Percentiles rank a stretch among this genome's conserved stretches.
Evolutionary conservation across 2,113 vertebrate genomes (phyloP).

Genomic region (Pteropus alecto): DNA sequence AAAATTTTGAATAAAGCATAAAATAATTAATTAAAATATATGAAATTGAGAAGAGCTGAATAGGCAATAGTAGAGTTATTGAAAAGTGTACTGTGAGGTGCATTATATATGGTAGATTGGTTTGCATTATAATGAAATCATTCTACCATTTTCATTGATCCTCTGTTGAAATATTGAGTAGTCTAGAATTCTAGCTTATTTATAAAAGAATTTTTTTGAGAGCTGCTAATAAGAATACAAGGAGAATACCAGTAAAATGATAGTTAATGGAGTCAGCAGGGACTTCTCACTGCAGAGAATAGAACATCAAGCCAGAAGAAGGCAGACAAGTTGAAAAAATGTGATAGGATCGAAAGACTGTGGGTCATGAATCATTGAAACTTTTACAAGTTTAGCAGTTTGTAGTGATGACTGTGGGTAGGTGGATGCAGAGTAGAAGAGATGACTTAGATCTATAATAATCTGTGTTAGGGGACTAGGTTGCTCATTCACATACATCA

Average conservation of each 20-base stretch:
- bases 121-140: neutral
- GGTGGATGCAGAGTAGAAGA: neutral
- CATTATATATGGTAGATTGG: neutral
- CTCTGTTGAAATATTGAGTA: neutral
- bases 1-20: neutral
- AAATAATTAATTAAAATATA: neutral
- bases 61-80: neutral
- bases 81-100: neutral
- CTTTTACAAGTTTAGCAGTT: neutral
- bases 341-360: neutral
- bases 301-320: neutral
- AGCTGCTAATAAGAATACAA: neutral
- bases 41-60: neutral
- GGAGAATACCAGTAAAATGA: neutral
- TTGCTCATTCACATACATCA: neutral
- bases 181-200: neutral
- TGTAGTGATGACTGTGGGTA: neutral
- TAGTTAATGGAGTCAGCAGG: neutral
- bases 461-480: fast-evolving
- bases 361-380: neutral
- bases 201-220: neutral
- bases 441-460: neutral
- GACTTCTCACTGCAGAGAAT: neutral
- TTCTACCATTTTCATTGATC: neutral
- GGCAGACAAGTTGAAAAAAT: neutral